Conservation (phyloP, 2,888 invertebrate genomes). For the Subacronicta megacephala region DNA sequence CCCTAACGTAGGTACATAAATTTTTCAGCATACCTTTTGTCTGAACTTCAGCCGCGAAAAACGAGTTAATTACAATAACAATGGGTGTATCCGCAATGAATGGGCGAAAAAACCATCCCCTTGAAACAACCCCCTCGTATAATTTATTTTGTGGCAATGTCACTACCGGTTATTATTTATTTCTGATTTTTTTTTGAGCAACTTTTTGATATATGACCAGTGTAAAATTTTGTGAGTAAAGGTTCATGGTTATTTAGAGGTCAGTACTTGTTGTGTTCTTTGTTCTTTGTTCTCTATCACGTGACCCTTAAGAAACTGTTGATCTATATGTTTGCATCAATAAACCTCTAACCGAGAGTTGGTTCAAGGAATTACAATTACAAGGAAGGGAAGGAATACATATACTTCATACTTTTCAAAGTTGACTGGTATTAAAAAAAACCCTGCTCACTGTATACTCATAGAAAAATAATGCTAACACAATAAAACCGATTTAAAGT, state of each 20-base stretch:
- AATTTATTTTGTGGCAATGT: conserved; percentile 73
- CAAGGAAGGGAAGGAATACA: no score
- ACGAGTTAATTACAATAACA: conserved; percentile 82
- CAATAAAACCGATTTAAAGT: background rate
- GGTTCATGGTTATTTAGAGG: no score
- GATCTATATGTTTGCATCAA: no score
- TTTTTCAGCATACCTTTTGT: conserved; percentile 52
- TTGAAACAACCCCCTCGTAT: conserved; percentile 69
- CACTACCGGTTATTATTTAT: conserved; percentile 68
- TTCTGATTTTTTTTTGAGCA: conserved; percentile 43
- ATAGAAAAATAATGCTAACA: no score
- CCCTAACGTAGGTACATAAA: conserved; percentile 16
- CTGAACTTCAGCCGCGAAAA: conserved; percentile 63
- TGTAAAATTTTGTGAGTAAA: no score
- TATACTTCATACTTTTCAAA: no score
- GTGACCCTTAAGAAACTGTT: no score
- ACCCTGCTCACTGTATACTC: background rate
- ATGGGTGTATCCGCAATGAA: conserved; percentile 70
- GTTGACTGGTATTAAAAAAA: no score
- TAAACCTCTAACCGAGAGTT: no score
- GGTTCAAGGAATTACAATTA: no score
- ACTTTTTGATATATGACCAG: conserved; percentile 40
- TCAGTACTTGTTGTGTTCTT: no score
- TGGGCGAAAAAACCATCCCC: conserved; percentile 65
- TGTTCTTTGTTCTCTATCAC: no score